These are phyloP conservation scores for Hystrix brachyura DNA, from an alignment of 2,113 vertebrate genomes.

Conservation along the genomic window DNA sequence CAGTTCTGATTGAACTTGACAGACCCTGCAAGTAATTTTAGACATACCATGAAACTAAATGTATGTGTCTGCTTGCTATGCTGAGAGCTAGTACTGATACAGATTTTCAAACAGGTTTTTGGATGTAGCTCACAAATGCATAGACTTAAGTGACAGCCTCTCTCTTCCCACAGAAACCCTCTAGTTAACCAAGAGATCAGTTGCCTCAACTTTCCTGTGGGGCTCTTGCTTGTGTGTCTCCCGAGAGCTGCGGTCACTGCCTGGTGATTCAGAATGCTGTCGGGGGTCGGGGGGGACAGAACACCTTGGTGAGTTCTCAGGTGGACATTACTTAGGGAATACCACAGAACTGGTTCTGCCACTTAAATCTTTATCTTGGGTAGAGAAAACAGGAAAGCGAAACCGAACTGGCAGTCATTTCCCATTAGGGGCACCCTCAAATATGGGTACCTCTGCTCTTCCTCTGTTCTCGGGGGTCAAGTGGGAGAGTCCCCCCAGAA, in stretches of 20 bases:
- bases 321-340: accelerated
- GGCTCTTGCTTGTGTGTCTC: not conserved
- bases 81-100: accelerated
- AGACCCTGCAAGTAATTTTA: not conserved
- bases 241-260: not conserved
- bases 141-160: not conserved
- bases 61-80: not conserved
- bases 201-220: too few species aligned
- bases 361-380: accelerated
- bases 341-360: accelerated
- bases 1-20: not conserved
- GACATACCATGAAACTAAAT: not conserved
- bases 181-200: too few species aligned
- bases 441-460: accelerated
- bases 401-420: accelerated
- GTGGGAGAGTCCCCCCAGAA: accelerated
- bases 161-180: not conserved
- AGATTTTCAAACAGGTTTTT: not conserved
- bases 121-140: accelerated
- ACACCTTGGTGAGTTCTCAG: accelerated
- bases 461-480: accelerated
- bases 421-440: accelerated
- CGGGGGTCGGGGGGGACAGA: not conserved
- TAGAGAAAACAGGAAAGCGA: not conserved
- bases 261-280: not conserved